A percentile compares a stretch with the other conserved stretches of the same genome.
These are phyloP conservation scores for Discoglossus pictus DNA, from an alignment of 2,797 vertebrate genomes.

Conservation along the genomic window DNA sequence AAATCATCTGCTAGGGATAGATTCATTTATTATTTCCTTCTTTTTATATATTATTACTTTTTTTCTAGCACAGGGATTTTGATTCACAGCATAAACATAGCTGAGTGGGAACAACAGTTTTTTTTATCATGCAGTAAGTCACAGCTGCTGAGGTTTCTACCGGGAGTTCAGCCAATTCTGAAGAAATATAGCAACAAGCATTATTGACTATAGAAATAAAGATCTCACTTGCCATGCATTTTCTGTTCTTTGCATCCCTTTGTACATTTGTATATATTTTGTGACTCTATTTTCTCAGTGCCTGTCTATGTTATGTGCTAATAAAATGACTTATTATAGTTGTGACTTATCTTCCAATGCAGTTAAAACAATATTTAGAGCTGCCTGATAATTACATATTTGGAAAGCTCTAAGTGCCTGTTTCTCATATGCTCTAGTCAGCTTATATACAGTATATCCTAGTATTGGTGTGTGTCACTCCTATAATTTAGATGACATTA, in stretches of 20 bases:
- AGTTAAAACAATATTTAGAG: constrained; percentile 29
- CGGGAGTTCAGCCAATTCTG: constrained; percentile 39
- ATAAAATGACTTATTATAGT: constrained; percentile 39
- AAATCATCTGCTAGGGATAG: too few species aligned
- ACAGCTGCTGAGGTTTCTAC: constrained; percentile 24
- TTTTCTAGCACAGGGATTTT: constrained; percentile 1
- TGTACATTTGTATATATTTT: background rate
- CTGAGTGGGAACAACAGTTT: constrained; percentile 3
- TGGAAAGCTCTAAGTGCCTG: too few species aligned
- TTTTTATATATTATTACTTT: constrained; percentile 29
- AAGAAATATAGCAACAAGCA: constrained; percentile 42
- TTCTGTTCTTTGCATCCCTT: constrained; percentile 15
- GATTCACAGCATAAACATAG: constrained; percentile 18
- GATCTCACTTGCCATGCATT: constrained; percentile 28
- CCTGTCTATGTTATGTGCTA: constrained; percentile 29
- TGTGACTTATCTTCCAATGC: constrained; percentile 28
- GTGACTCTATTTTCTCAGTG: constrained; percentile 10
- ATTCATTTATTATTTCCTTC: constrained; percentile 5
- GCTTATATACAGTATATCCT: background rate
- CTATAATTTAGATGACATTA: constrained; percentile 5
- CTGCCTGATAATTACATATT: constrained; percentile 25
- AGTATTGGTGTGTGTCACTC: constrained; percentile 18
- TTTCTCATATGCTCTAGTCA: constrained; percentile 23
- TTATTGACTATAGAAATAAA: constrained; percentile 40
- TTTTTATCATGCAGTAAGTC: constrained; percentile 30